Base-by-base conservation (phyloP, 1,140 invertebrate genomes). In the Ylistrum balloti region DNA sequence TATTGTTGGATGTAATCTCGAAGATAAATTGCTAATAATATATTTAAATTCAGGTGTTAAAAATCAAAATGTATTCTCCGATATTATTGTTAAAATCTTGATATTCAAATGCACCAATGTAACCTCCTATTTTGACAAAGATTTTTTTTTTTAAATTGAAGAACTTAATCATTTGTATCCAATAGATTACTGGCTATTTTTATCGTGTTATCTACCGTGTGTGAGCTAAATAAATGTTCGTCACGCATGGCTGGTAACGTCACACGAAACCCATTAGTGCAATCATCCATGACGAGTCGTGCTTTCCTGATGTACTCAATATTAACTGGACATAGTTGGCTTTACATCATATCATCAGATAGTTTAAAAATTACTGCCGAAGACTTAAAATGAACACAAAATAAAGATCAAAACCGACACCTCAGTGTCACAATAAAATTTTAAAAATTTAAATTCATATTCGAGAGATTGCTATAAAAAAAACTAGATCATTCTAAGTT, bases 1-100 rank as follows among this genome's bases (percentile, higher is more conserved):
- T 74, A 28, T 74, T 28, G 56, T 74, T n/a, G n/a, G 56, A 74
- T 74, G 56, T 74, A 74, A 74, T 74, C 56, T n/a, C 9, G 22
- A 74, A 74, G 56, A 74, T 74, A 74, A 74, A 74, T 74, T 74
- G 56, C n/a, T 74, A 74, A 74, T 74, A 74, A 74, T 74, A n/a
- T 74, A 74, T 74, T 74, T 28, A 74, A 74, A 74, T 74, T 74
- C 56, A 74, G n/a, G 56, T 74, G 56, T 28, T n/a, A 74, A 74
- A 45, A 74, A 74, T 74, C 56, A 74, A 74, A n/a, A 74, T 74
- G 56, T 74, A 74, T 74, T 74, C 28, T 11, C 5, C 2, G n/a
- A 28, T 28, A 7, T 0, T 28, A 74, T 74, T 74, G 56, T 74
- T 74, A n/a, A 74, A 74, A 74, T 74, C 56, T 74, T 28, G 56